phyloP scores from a whole-genome alignment of 1,140 invertebrate genomes.

The Coelopa frigida region DNA sequence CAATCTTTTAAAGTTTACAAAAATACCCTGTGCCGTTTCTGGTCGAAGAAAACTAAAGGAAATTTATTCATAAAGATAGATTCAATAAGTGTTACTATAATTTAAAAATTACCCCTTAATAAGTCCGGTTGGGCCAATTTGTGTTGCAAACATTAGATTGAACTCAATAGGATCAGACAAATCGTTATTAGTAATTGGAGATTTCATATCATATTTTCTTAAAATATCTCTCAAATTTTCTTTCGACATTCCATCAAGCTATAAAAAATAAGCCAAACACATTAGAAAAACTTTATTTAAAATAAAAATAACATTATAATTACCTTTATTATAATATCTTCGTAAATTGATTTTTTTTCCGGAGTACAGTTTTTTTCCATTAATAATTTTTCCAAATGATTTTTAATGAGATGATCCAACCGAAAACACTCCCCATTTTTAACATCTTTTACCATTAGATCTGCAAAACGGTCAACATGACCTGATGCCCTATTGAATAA shows the following conservation, averaged over 20 bases:
- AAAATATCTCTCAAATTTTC: constrained; percentile 81
- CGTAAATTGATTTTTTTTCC: constrained; percentile 66
- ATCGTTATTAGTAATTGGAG: constrained; percentile 89
- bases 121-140: constrained; percentile 91
- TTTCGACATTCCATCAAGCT: constrained; percentile 81
- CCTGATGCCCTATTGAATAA: too few species aligned
- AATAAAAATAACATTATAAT: constrained; percentile 42
- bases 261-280: too few species aligned
- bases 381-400: constrained; percentile 82
- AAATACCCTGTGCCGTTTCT: constrained; percentile 99
- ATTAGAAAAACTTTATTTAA: constrained; percentile 21
- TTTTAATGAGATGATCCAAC: constrained; percentile 97
- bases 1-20: constrained; percentile 91
- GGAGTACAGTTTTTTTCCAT: constrained; percentile 74
- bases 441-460: constrained; percentile 98
- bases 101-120: too few species aligned
- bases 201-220: constrained; percentile 86
- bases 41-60: constrained; percentile 89
- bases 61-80: too few species aligned
- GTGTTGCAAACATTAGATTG: constrained; percentile 97
- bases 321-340: constrained; percentile 75
- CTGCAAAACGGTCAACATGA: constrained; percentile 97
- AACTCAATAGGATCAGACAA: constrained; percentile 93
- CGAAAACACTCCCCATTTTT: constrained; percentile 95
- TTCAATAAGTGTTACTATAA: too few species aligned